phyloP scores from a whole-genome alignment of 2,113 vertebrate species.

The Pagrus major region DNA sequence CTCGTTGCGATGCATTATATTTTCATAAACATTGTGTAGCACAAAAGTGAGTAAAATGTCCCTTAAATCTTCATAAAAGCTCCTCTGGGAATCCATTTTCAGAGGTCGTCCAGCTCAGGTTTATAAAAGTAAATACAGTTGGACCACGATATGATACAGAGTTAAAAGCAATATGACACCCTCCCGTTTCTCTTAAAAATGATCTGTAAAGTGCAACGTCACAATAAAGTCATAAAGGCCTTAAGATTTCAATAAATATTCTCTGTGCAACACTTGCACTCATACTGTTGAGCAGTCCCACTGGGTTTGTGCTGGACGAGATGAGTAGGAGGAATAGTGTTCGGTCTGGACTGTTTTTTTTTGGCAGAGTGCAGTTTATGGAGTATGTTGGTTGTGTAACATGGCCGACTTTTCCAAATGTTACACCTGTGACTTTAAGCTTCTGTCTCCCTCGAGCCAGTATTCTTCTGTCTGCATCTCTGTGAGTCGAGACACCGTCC shows the following conservation, averaged over 20 bases:
- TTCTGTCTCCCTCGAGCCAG: slow-evolving; percentile 93
- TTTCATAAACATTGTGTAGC: not conserved
- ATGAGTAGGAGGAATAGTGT: slow-evolving; percentile 39
- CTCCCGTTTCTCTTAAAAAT: slow-evolving; percentile 33
- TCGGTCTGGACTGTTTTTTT: slow-evolving; percentile 17
- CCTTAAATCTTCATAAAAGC: slow-evolving; percentile 37
- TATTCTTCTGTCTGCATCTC: slow-evolving; percentile 99
- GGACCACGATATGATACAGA: slow-evolving; percentile 21
- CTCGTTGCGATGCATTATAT: slow-evolving; percentile 3
- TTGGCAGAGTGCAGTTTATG: slow-evolving; percentile 30
- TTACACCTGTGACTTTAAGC: slow-evolving; percentile 50
- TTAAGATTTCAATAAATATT: slow-evolving; percentile 70
- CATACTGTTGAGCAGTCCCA: not conserved
- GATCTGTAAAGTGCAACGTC: slow-evolving; percentile 76
- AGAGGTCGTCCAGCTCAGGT: slow-evolving; percentile 7
- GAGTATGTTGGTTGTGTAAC: slow-evolving; percentile 13
- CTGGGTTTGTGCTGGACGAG: slow-evolving; percentile 7
- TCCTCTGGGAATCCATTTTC: slow-evolving; percentile 1
- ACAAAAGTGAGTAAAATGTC: slow-evolving; percentile 33
- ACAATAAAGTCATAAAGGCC: slow-evolving; percentile 48
- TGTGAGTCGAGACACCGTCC: slow-evolving; percentile 94
- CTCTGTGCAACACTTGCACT: slow-evolving; percentile 39
- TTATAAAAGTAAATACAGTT: slow-evolving; percentile 28
- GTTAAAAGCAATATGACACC: slow-evolving; percentile 45
- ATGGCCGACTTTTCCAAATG: slow-evolving; percentile 4